Evolutionary conservation across 1,140 invertebrate species (phyloP), one percentile per base, ranked within the genome.

Genomic region (Calosoma granatense): DNA sequence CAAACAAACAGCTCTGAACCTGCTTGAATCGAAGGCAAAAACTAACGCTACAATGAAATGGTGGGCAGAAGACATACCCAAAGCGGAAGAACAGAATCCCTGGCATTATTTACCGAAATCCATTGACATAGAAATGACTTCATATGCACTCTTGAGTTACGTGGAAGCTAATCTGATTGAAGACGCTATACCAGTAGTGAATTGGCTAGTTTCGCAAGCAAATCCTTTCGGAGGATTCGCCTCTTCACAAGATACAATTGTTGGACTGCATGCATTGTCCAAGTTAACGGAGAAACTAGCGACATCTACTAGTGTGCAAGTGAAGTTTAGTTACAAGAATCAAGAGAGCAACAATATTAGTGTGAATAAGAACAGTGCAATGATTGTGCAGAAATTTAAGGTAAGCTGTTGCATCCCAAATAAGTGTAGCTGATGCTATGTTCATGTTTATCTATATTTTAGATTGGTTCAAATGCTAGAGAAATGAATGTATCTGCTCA

Each of bases 161-260:
- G 65, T 86, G 14, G 77, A 80, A 65, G 67, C 79, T 14, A 77
- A 79, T 11, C 74, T 77, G 1, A 73, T 83, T 2, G 77, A 78
- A 2, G 71, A 78, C 22, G 72, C 76, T 1, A 66, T 79, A 36
- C 80, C 80, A 54, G 78, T 81, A 1, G 68, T 85, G 0, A 76
- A 81, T 36, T 92, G 87, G 86, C 71, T 92, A 57, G 80, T 86
- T 2, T 75, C 79, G 22, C 84, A 91, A 66, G 74, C 86, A 54
- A 92, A 91, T 70, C 76, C 79, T 43, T 73, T 82, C 22, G 90
- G 90, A 20, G 90, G 90, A 12, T 92, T 90, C 64, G 75, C 80
- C 0, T 88, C 86, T 9, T 84, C 83, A 0, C 81, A 85, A 67
- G 86, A 87, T 60, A 87, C 85, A 0, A 76, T 83, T 1, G 69